A percentile compares a stretch with the other conserved stretches of the same genome.
These are phyloP conservation scores for Saccopteryx leptura DNA, from an alignment of 2,113 vertebrate species.

Conservation along the genomic window DNA sequence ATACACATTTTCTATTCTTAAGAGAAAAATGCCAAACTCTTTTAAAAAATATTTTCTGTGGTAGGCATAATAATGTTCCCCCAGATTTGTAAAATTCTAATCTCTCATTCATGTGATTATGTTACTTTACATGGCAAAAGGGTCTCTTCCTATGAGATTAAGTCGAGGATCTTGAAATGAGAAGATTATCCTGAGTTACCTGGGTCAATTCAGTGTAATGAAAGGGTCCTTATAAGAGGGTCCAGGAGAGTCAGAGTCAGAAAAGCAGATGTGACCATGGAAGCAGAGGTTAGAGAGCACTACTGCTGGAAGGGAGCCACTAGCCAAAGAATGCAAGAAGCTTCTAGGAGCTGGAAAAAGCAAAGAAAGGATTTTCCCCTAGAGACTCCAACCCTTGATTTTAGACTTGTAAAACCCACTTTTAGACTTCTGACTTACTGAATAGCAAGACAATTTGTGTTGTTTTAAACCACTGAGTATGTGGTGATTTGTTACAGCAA, in stretches of 20 bases:
- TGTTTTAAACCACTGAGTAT: neutral
- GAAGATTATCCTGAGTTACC: neutral
- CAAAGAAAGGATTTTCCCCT: neutral
- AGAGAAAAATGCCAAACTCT: conserved; percentile 69
- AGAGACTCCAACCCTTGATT: neutral
- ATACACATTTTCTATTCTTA: conserved; percentile 65
- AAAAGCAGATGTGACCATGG: neutral
- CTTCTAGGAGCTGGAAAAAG: too few species aligned
- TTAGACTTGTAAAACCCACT: neutral
- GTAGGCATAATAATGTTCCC: neutral
- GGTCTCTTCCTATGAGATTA: neutral
- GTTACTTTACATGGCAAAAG: neutral
- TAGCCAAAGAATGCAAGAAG: neutral
- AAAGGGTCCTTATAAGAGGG: neutral
- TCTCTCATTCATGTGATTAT: neutral
- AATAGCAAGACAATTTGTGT: neutral
- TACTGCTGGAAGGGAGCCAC: neutral
- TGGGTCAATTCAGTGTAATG: neutral
- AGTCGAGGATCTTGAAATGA: conserved; percentile 26
- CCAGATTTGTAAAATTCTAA: neutral
- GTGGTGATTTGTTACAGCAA: neutral
- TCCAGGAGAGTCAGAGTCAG: neutral
- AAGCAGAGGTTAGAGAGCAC: neutral
- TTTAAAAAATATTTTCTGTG: conserved; percentile 39
- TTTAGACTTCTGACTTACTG: neutral